Evolutionary conservation across 2,113 vertebrate genomes (phyloP).

Genomic region (Accipiter virgatus): DNA sequence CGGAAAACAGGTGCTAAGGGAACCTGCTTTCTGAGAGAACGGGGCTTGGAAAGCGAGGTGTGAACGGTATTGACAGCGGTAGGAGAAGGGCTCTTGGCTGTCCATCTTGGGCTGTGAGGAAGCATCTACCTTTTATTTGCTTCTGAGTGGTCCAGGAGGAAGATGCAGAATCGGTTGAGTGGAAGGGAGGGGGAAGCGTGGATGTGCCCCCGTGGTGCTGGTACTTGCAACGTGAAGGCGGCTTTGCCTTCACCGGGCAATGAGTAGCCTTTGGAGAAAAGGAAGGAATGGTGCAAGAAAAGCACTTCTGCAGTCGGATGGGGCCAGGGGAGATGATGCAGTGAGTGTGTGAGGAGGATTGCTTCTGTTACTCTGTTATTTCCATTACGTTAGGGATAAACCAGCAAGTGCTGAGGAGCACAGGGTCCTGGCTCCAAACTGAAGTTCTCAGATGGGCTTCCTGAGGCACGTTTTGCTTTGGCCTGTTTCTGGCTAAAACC

Average conservation of each 20-base stretch:
- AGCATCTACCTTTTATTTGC: background rate
- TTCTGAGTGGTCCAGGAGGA: background rate
- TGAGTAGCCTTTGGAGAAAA: background rate
- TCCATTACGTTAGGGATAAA: background rate
- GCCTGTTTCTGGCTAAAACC: background rate
- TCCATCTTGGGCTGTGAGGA: background rate
- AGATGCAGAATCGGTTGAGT: background rate
- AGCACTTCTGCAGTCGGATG: rapidly evolving
- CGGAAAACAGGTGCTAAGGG: background rate
- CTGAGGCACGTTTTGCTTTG: background rate
- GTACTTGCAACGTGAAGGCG: background rate
- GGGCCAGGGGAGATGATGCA: background rate
- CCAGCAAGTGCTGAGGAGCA: background rate
- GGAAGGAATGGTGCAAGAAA: background rate
- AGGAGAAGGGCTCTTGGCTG: background rate
- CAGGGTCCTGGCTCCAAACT: rapidly evolving
- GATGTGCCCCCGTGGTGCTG: background rate
- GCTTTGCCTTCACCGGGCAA: background rate
- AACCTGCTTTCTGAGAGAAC: background rate
- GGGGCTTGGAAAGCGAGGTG: background rate
- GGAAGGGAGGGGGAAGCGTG: background rate
- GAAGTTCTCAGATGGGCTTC: background rate
- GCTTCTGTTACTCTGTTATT: background rate
- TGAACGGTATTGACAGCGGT: background rate
- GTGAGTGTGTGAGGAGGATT: background rate